Base-by-base conservation (phyloP, 2,113 vertebrate genomes). In the Rhinoderma darwinii region DNA sequence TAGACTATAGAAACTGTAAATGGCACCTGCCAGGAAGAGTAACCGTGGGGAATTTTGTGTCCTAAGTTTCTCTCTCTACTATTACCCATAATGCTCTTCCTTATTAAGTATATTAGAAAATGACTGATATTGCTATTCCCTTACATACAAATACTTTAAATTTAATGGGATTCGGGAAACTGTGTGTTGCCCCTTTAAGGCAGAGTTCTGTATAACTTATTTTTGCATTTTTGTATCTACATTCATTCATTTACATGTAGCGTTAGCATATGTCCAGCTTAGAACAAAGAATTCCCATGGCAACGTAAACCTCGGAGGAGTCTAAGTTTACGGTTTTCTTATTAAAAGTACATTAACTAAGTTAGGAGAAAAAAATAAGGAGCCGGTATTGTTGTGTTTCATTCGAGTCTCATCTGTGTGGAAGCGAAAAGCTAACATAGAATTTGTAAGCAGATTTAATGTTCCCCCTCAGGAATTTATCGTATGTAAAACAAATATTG, bases 401-500 rank as follows among this genome's bases (percentile, higher is more conserved):
- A n/a, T 43, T n/a, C 4, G 18, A 80, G 17, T 74, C 78, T 87
- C 66, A 44, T 81, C 78, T 73, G 44, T 63, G 77, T n/a, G 39
- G 78, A 82, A 82, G 80, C 70, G 77, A 54, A 59, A 81, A 74
- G 59, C 84, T 81, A 87, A 82, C 77, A 74, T 76, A 88, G 83
- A 86, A 89, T 86, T 88, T 79, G 82, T 89, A 88, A 85, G 88
- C 61, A 84, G 86, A 83, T 82, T 41, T 51, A 91, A 92, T 90
- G 88, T 82, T 78, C 68, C 61, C 84, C 86, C 89, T 92, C 89
- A 91, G 89, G 91, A 93, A 82, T 75, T 68, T 90, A 89, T 90
- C 91, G 90, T 81, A 81, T 90, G 91, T 86, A 93, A 93, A 95
- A 93, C 93, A 94, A 94, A 93, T 93, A 93, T 90, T 93, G 91